Conservation (phyloP, 2,888 invertebrate genomes). For the Drosophila tanythrix region DNA sequence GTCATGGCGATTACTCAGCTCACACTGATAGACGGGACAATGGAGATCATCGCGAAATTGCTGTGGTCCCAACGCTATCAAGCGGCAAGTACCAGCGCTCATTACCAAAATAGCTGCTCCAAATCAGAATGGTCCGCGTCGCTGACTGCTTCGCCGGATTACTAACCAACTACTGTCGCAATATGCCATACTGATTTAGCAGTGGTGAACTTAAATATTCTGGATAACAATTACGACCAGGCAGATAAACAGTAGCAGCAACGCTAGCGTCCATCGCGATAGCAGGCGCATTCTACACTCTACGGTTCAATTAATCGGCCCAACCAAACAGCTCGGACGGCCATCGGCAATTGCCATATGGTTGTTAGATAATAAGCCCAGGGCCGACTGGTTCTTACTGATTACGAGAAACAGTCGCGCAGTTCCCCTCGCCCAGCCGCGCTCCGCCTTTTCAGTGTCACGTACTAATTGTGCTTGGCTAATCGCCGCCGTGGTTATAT, state of each 20-base stretch:
- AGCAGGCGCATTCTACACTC: slow-evolving; percentile 32
- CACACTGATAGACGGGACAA: slow-evolving; percentile 85
- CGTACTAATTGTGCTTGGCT: background rate
- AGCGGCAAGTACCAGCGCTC: slow-evolving; percentile 75
- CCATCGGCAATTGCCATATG: slow-evolving; percentile 49
- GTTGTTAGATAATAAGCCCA: slow-evolving; percentile 11
- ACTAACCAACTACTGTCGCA: slow-evolving; percentile 61
- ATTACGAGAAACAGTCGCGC: slow-evolving; percentile 9
- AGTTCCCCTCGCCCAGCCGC: background rate
- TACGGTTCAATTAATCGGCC: background rate
- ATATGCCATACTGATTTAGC: slow-evolving; percentile 78
- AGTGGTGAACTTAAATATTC: slow-evolving; percentile 64
- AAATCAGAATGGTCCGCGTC: slow-evolving; percentile 76
- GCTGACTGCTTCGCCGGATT: background rate
- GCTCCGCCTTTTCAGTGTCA: slow-evolving; percentile 3
- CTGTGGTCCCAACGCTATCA: slow-evolving; percentile 71
- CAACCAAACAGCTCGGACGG: slow-evolving; percentile 40
- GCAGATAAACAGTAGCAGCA: slow-evolving; percentile 35
- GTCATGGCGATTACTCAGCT: slow-evolving; percentile 83
- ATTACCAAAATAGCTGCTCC: slow-evolving; percentile 82
- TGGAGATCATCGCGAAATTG: slow-evolving; percentile 73
- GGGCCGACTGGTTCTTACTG: slow-evolving; percentile 10
- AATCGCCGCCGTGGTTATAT: background rate
- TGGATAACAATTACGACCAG: slow-evolving; percentile 85
- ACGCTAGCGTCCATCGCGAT: slow-evolving; percentile 27